Evolutionary conservation across 2,888 invertebrate genomes (phyloP).

Genomic region (Trissolcus brochymenae): DNA sequence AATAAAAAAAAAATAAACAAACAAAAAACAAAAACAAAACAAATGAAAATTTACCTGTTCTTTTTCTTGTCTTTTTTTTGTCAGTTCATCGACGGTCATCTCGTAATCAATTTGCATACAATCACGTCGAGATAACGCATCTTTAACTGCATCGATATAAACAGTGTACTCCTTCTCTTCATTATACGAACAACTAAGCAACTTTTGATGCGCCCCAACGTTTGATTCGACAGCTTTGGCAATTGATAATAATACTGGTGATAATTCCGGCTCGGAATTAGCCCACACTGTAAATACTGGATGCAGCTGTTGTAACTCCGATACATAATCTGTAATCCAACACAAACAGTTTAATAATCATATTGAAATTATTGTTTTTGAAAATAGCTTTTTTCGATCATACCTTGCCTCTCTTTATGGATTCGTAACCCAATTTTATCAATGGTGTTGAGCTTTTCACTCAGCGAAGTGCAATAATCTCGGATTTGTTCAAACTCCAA

Average conservation of each 20-base stretch:
- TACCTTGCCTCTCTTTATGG: constrained; percentile 81
- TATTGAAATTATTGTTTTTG: neutral
- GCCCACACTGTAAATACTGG: constrained; percentile 82
- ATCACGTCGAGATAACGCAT: constrained; percentile 81
- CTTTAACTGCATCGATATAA: constrained; percentile 83
- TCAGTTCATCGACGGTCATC: constrained; percentile 80
- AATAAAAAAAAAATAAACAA: neutral
- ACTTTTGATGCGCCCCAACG: constrained; percentile 77
- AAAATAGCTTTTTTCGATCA: neutral
- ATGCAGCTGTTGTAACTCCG: constrained; percentile 80
- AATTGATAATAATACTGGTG: constrained; percentile 76
- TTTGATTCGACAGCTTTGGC: constrained; percentile 78
- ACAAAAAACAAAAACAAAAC: too few species aligned
- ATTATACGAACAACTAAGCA: constrained; percentile 75
- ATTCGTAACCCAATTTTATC: constrained; percentile 82
- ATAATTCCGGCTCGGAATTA: constrained; percentile 79
- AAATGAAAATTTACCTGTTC: constrained; percentile 77
- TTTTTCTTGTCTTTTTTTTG: constrained; percentile 80
- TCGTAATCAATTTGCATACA: constrained; percentile 82
- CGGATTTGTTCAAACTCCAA: constrained; percentile 82
- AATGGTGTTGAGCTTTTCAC: constrained; percentile 81
- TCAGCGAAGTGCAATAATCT: constrained; percentile 80
- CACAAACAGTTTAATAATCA: neutral
- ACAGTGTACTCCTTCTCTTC: constrained; percentile 81
- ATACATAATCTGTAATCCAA: constrained; percentile 76